Conservation (phyloP, 2,888 invertebrate species). For the Campoplex capitator region DNA sequence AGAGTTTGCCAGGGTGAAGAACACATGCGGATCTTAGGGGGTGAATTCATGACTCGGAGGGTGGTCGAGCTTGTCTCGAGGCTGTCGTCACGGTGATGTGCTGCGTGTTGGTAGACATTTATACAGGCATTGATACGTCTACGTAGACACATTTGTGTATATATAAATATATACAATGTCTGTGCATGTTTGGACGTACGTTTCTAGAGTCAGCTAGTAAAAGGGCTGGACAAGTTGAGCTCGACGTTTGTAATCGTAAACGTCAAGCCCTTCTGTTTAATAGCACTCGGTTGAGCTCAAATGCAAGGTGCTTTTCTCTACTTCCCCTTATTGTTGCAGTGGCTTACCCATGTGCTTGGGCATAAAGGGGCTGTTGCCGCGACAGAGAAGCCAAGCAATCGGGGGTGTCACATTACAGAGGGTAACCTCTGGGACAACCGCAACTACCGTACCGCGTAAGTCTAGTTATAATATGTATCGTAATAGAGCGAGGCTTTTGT, state of each 20-base stretch:
- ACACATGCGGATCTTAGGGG: conserved; percentile 35
- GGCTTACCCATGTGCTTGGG: conserved; percentile 57
- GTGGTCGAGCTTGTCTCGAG: conserved; percentile 45
- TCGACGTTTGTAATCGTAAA: background rate
- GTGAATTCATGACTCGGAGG: conserved; percentile 53
- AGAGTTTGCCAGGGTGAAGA: conserved; percentile 33
- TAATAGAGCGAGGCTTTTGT: conserved; percentile 20
- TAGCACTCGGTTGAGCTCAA: conserved; percentile 26
- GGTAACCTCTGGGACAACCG: conserved; percentile 75
- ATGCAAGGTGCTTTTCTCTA: conserved; percentile 58
- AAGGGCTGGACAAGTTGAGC: conserved; percentile 19
- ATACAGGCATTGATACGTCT: background rate
- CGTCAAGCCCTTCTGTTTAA: conserved; percentile 31
- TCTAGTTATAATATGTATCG: conserved; percentile 50
- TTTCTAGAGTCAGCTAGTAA: background rate
- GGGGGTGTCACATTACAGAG: conserved; percentile 82
- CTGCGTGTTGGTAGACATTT: conserved; percentile 28
- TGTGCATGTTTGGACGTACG: background rate
- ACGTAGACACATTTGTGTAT: background rate
- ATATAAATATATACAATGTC: background rate
- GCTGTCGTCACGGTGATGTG: conserved; percentile 44
- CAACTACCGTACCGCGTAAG: conserved; percentile 41
- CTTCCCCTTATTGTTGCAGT: conserved; percentile 55
- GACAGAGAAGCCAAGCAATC: conserved; percentile 84
- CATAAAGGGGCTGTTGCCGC: conserved; percentile 83